Evolutionary conservation across 1,140 invertebrate species (phyloP), one percentile per base, ranked within the genome.

Genomic region (Atta texana): DNA sequence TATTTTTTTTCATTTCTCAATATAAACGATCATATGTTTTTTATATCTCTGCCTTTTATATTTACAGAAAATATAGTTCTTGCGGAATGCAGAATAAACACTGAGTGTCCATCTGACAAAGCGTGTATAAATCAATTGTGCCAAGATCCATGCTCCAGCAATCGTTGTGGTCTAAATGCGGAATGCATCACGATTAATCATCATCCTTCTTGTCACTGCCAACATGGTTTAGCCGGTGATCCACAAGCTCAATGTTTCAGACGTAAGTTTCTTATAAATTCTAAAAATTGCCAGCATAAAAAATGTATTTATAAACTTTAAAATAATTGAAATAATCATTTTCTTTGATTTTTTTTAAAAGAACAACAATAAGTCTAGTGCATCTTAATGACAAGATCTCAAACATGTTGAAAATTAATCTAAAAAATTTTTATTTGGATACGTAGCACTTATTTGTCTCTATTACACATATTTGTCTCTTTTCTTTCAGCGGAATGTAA

Each of bases 181-280:
- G 96, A 98, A 75, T 99, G 98, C 91, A 94, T 96, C 18, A 97
- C 97, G 0, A 95, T 95, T 28, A 95, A 96, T 87, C 97, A 98
- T 92, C 96, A 97, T 90, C 97, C 98, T 5, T 96, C 96, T 12
- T 98, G 98, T 92, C 96, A 96, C 87, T 99, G 98, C 94, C 97
- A 97, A 34, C 96, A 97, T 64, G 97, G 97, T 61, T 98, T 97
- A 94, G 98, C 97, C 72, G 98, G 98, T 88, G 97, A 99, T 95
- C 98, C 98, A 51, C 97, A 98, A 94, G 93, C 97, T 8, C 96
- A 97, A 90, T 99, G 98, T 91, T 98, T 97, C 94, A 98, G 97
- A 96, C 97, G 98, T 98, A 96, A 96, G 97, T 87, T 68, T 44
- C 0, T n/a, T 31, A 28, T 0, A 53, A 3, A 21, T 57, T 55